Evolutionary conservation across 2,888 invertebrate species (phyloP), one percentile per base, ranked within the genome.

Genomic region (Calliopum simillimum): DNA sequence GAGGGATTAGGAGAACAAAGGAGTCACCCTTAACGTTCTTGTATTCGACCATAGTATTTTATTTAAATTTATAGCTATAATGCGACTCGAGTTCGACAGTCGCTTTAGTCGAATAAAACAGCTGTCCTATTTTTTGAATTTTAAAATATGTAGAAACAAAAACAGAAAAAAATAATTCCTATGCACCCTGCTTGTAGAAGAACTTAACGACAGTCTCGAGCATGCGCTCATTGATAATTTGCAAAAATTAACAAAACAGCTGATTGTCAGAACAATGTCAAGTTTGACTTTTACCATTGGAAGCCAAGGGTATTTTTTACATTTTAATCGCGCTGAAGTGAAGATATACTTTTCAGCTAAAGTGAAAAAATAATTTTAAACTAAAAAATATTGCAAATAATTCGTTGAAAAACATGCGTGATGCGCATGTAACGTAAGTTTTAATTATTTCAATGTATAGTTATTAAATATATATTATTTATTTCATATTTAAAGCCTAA

Each of bases 371-470:
- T 33, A 41, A 33, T 19, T 21, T 23, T 23, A 53, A 41, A 41
- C 46, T 46, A 21, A 58, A 25, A 13, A 25, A 56, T n/a, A 14
- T 13, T 4, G 14, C 12, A 56, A 16, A 25, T 14, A 23, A 56
- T 56, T 56, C 1, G 14, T 23, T 16, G 64, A 55, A 25, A 68
- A 78, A 74, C 59, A 83, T 83, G 82, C 83, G 78, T 74, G 81
- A 81, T 74, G 77, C 74, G 74, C 82, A 82, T 76, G 81, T 82
- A 77, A 75, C 77, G 82, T 83, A 70, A 74, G 78, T 73, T 6
- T 16, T 16, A 25, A 68, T 61, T 49, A n/a, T 46, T 47, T 11
- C 6, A 51, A 19, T 13, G 14, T 21, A 11, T 11, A 23, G n/a
- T 21, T 19, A 41, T 43, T 33, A 19, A 51, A 2, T 25, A 49